Conservation (phyloP, 1,140 invertebrate species). For the Bombus fervidus region DNA sequence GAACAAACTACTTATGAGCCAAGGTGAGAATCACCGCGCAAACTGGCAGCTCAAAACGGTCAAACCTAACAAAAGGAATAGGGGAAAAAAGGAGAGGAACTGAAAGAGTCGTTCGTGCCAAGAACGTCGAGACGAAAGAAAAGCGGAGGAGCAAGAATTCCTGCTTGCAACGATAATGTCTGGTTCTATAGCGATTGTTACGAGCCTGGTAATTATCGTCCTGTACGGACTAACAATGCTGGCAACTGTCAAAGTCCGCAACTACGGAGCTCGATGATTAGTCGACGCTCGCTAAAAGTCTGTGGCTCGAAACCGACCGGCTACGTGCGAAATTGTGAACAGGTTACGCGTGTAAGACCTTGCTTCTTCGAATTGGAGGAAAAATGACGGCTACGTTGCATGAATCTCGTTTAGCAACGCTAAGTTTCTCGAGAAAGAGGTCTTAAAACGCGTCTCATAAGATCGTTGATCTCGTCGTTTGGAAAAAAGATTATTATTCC, state of each 20-base stretch:
- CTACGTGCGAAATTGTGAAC: conserved; percentile 56
- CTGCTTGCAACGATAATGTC: conserved; percentile 45
- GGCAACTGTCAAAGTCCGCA: conserved; percentile 69
- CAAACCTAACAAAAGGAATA: conserved; percentile 24
- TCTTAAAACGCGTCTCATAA: too few relatives aligned
- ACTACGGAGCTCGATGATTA: conserved; percentile 66
- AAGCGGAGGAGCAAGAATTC: conserved; percentile 44
- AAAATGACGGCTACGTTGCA: conserved; percentile 28
- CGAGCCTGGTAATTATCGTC: conserved; percentile 71
- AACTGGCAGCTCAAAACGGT: conserved; percentile 54
- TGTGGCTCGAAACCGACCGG: conserved; percentile 52
- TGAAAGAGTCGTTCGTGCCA: conserved; percentile 38
- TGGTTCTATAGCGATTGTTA: conserved; percentile 45
- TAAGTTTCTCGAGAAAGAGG: background rate
- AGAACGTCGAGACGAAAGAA: conserved; percentile 42
- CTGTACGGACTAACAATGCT: conserved; percentile 65
- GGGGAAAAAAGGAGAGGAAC: conserved; percentile 11
- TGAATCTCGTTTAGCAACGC: background rate
- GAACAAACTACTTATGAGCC: conserved; percentile 8
- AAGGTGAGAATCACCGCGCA: conserved; percentile 57
- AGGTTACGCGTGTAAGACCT: conserved; percentile 35
- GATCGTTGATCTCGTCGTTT: too few relatives aligned
- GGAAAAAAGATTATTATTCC: background rate
- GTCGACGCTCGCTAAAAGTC: conserved; percentile 69
- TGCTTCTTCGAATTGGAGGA: conserved; percentile 38